phyloP scores from a whole-genome alignment of 2,797 vertebrate genomes.

The Prionace glauca region DNA sequence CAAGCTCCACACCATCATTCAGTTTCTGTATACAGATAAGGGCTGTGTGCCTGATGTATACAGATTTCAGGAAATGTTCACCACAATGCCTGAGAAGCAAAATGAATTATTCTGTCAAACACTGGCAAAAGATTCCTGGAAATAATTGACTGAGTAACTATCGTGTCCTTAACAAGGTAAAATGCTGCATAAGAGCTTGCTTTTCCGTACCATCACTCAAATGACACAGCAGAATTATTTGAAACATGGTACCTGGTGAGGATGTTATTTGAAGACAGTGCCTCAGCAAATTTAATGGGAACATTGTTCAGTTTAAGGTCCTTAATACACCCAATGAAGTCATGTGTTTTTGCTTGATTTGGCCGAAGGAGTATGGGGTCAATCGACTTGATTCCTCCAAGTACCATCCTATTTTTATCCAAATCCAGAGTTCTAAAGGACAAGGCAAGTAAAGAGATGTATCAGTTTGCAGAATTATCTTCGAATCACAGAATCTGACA shows the following conservation, averaged over 20 bases:
- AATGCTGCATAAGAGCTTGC: background rate
- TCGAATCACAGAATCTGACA: background rate
- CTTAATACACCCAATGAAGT: conserved; percentile 66
- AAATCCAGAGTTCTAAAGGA: conserved; percentile 60
- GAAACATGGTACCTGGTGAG: conserved; percentile 51
- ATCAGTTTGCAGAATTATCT: background rate
- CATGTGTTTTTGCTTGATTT: conserved; percentile 56
- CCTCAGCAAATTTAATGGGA: conserved; percentile 51
- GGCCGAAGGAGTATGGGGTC: conserved; percentile 53
- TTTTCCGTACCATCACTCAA: background rate
- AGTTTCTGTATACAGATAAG: background rate
- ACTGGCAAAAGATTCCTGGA: background rate
- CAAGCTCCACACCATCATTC: background rate
- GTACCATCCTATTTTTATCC: conserved; percentile 55
- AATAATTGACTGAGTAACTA: background rate
- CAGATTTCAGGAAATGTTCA: background rate
- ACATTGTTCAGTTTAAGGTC: conserved; percentile 60
- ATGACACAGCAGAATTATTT: conserved; percentile 18
- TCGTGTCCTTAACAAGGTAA: background rate
- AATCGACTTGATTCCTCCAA: conserved; percentile 59
- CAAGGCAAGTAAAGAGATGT: background rate
- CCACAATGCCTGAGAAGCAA: background rate
- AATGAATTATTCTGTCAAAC: background rate
- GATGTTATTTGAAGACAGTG: conserved; percentile 54
- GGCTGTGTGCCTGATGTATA: background rate